Base-by-base conservation (phyloP, 2,113 vertebrate species). In the Notechis scutatus region DNA sequence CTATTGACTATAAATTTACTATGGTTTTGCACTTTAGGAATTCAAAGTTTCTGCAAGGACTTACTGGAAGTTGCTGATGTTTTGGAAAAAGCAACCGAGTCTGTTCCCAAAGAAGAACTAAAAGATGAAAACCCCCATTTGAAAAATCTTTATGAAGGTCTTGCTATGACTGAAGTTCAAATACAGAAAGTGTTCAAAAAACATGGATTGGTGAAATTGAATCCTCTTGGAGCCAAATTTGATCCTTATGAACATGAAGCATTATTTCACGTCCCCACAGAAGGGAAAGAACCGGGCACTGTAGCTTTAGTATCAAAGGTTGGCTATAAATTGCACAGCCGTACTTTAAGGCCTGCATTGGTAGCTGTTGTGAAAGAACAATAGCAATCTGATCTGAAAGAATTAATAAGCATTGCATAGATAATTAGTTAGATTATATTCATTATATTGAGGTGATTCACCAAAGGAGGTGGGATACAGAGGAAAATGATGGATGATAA, bases 41-140 rank as follows among this genome's bases (percentile, higher is more conserved):
- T 99, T 96, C 99, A 99, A 93, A 98, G 98, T 88, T 99, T 99
- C 97, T 99, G 99, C 95, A 99, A 99, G 96, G 99, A 99, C 97
- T 97, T 99, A 92, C 94, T 99, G 91, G 99, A 99, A 96, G 99
- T 99, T 57, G 99, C 99, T 0, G 99, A 99, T 96, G 98, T 99
- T 94, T 90, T 99, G 97, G 99, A 99, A 96, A 99, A 99, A 97
- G 99, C 99, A 24, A 99, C 98, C 0, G 97, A 99, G 96, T 98
- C 99, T 0, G 98, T 99, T 81, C 99, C 99, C 0, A 98, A 98
- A 92, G 99, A 98, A 81, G 98, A 99, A 95, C 96, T 99, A 10
- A 98, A 96, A 0, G 96, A 97, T 3, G 97, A 98, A 86, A 99
- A 99, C 94, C 99, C 98, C 29, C 99, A 99, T 96, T 96, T 99